Percentiles rank a stretch among this genome's conserved stretches.
Evolutionary conservation across 2,797 vertebrate species (phyloP).

Genomic region (Falco columbarius): DNA sequence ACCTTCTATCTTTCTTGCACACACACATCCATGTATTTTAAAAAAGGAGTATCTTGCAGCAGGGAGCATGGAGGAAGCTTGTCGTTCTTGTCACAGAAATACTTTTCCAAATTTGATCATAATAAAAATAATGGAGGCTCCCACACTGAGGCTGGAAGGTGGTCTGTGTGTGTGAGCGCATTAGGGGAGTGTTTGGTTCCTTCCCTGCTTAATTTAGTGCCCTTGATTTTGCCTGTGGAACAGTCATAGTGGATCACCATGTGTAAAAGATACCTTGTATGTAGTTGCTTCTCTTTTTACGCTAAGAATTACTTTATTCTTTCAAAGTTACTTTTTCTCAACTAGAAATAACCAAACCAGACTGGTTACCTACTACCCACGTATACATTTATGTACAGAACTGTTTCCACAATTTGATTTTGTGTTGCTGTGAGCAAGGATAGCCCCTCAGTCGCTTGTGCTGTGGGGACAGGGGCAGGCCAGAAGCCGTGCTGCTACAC

Average conservation of each 20-base stretch:
- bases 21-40: neutral
- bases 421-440: neutral
- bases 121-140: neutral
- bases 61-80: neutral
- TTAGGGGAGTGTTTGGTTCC: neutral
- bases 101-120: neutral
- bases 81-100: neutral
- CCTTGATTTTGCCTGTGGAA: neutral
- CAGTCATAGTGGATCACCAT: neutral
- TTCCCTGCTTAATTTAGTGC: neutral
- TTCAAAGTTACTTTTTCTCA: neutral
- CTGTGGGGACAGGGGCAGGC: neutral
- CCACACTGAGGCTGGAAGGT: neutral
- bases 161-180: neutral
- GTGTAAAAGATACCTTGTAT: fast-evolving
- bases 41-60: neutral
- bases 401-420: neutral
- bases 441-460: fast-evolving
- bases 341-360: neutral
- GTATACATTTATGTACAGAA: neutral
- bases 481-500: neutral
- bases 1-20: neutral
- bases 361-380: neutral
- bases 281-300: neutral
- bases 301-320: neutral